These are phyloP conservation scores for Anthoptus insignis DNA, from an alignment of 2,888 invertebrate genomes.

Conservation along the genomic window DNA sequence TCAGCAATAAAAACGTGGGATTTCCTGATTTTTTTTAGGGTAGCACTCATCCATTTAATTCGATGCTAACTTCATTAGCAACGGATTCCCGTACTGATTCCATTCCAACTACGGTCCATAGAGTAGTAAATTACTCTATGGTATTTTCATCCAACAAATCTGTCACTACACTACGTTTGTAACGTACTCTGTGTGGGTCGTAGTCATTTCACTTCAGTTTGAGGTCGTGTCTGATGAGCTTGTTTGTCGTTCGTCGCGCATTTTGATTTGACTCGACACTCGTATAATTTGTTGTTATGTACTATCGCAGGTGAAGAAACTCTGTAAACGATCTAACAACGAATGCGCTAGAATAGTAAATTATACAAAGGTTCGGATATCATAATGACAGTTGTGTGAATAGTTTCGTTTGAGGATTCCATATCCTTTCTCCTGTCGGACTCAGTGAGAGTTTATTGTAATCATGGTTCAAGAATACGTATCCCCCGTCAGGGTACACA, in stretches of 20 bases:
- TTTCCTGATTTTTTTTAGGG: too few species aligned
- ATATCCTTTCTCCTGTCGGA: slow-evolving; percentile 60
- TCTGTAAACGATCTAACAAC: slow-evolving; percentile 22
- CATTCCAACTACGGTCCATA: too few species aligned
- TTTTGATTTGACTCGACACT: slow-evolving; percentile 65
- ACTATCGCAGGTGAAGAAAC: slow-evolving; percentile 68
- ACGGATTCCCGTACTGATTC: slow-evolving; percentile 42
- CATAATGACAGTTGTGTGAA: slow-evolving; percentile 75
- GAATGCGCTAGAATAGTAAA: slow-evolving; percentile 2
- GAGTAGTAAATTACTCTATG: background rate
- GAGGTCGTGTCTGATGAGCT: slow-evolving; percentile 52
- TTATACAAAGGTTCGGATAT: slow-evolving; percentile 44
- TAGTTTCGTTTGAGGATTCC: slow-evolving; percentile 55
- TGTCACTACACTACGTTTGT: background rate
- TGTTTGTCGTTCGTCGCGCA: slow-evolving; percentile 43
- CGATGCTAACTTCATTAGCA: slow-evolving; percentile 62
- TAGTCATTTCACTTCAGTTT: slow-evolving; percentile 60
- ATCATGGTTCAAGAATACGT: slow-evolving; percentile 98
- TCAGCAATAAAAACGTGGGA: too few species aligned
- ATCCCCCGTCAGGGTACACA: slow-evolving; percentile 98
- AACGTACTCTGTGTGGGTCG: too few species aligned
- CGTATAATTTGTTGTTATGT: slow-evolving; percentile 67
- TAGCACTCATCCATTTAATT: background rate
- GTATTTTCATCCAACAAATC: background rate
- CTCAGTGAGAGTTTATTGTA: slow-evolving; percentile 48